phyloP scores from a whole-genome alignment of 1,140 invertebrate species.

The Wasmannia auropunctata region DNA sequence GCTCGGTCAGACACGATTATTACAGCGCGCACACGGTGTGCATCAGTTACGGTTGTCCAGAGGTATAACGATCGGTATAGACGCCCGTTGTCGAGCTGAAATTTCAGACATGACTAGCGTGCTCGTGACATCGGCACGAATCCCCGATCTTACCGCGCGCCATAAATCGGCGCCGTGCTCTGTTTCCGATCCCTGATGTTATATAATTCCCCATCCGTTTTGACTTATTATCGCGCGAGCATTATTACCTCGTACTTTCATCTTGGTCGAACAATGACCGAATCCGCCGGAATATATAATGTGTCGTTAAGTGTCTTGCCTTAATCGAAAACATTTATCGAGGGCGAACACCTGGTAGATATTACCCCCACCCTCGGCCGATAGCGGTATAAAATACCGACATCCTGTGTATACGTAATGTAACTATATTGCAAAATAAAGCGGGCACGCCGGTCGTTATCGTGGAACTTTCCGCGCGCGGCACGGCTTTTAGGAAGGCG shows the following conservation, averaged over 20 bases:
- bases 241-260: conserved; percentile 11
- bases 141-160: background rate
- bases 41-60: conserved; percentile 35
- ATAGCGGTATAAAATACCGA: conserved; percentile 46
- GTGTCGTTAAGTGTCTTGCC: background rate
- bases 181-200: background rate
- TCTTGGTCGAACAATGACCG: background rate
- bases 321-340: conserved; percentile 21
- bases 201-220: background rate
- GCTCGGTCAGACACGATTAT: conserved; percentile 36
- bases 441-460: conserved; percentile 6
- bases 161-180: background rate
- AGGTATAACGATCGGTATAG: conserved; percentile 13
- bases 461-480: background rate
- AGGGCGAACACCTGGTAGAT: conserved; percentile 43
- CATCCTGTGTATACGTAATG: conserved; percentile 15
- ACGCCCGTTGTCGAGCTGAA: background rate
- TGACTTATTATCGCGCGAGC: background rate
- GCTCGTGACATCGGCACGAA: background rate
- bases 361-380: conserved; percentile 15
- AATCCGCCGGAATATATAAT: background rate
- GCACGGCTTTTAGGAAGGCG: background rate
- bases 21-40: background rate
- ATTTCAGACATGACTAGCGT: background rate
- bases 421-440: conserved; percentile 29